Base-by-base conservation (phyloP, 2,888 invertebrate species). In the Ariolimax columbianus region DNA sequence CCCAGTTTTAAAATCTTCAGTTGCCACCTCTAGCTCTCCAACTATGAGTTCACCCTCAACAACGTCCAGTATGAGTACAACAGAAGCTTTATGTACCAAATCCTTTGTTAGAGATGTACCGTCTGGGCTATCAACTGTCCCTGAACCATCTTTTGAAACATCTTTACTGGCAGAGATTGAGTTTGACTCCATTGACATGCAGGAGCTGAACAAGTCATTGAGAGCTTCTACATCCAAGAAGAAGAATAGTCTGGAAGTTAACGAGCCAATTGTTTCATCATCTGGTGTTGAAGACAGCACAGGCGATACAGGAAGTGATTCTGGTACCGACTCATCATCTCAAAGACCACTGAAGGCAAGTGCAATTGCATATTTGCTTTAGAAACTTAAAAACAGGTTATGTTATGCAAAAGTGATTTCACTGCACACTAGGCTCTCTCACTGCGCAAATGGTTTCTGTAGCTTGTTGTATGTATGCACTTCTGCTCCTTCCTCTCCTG, bases 261-360 rank as follows among this genome's bases (percentile, higher is more conserved):
- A 80, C 30, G 85, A 85, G 77, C 72, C 85, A 17, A 82, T 38
- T 26, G 85, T 85, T n/a, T 85, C 85, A 23, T 85, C 85, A 19
- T 85, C 85, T 19, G 77, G 85, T 43, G 82, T 85, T 19, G 85
- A 85, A 47, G 85, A 85, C 51, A 85, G 75, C 36, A 70, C 66
- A 19, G 82, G 77, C 2, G 85, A 85, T 36, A 77, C 82, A 2
- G 82, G 70, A 33, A 82, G 77, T 82, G 82, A 77, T 55, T 85
- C 85, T 14, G 82, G 85, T 17, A 82, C 82, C 14, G 85, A 85
- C n/a, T 66, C 85, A 9, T 80, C 77, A 11, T 77, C 80, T 1
- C 68, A 68, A 33, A 85, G 51, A 77, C 86, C 86, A 51, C 68
- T 86, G 63, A 87, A 87, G 81, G 85, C 68, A 70, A 81, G 77